phyloP scores from a whole-genome alignment of 2,113 vertebrate species.

The Okapia johnstoni region DNA sequence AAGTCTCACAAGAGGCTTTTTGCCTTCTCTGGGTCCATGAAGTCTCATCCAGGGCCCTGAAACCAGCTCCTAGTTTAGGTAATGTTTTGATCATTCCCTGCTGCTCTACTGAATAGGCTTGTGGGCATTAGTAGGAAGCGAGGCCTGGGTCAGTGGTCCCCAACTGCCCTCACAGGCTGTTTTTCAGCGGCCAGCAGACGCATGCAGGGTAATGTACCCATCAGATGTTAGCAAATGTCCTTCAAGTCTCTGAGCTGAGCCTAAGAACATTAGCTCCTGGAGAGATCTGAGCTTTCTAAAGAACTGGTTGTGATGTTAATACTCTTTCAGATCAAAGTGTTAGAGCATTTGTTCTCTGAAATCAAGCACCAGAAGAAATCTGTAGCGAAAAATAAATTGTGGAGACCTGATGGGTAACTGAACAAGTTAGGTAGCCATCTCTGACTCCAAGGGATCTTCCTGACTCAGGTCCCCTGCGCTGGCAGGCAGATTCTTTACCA shows the following conservation, averaged over 20 bases:
- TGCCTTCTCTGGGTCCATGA: background rate
- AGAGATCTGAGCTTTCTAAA: slow-evolving; percentile 29
- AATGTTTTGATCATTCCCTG: background rate
- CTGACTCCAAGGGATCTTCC: background rate
- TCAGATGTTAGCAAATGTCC: background rate
- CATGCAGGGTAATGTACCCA: background rate
- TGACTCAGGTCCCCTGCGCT: background rate
- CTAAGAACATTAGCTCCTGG: background rate
- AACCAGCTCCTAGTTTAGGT: background rate
- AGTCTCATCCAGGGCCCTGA: background rate
- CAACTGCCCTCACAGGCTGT: background rate
- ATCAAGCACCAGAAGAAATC: background rate
- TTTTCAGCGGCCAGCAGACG: background rate
- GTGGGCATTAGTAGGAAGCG: background rate
- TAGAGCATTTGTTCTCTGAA: background rate
- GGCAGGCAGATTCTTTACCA: background rate
- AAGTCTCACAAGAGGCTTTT: background rate
- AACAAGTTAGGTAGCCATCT: background rate
- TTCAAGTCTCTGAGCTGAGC: background rate
- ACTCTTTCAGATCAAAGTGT: slow-evolving; percentile 32
- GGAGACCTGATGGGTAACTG: background rate
- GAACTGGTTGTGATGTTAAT: background rate
- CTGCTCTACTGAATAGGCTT: background rate
- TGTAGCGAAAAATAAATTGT: slow-evolving; percentile 35
- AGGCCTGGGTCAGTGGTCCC: background rate